A percentile compares a stretch with the other conserved stretches of the same genome.
Conservation (phyloP, 2,888 invertebrate genomes). For the Ferdinandea cuprea region DNA sequence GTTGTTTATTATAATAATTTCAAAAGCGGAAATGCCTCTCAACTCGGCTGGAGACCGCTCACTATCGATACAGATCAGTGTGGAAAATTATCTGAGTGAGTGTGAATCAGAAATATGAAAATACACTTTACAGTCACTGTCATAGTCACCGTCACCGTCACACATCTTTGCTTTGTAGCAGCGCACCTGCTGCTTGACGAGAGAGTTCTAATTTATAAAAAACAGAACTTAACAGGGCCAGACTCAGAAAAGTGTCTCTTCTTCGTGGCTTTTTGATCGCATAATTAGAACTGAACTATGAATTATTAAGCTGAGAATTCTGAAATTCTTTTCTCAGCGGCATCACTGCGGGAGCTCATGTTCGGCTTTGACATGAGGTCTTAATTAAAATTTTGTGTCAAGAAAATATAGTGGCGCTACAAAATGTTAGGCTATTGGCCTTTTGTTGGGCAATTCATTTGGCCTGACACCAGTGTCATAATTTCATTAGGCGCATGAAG, state of each 20-base stretch:
- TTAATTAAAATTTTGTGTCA: conserved; percentile 60
- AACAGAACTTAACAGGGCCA: not conserved
- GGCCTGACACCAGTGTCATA: conserved; percentile 54
- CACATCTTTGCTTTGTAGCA: not conserved
- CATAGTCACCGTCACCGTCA: conserved; percentile 9
- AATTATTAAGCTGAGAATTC: conserved; percentile 46
- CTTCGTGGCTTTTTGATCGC: conserved; percentile 36
- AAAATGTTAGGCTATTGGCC: conserved; percentile 29
- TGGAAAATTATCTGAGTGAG: conserved; percentile 28
- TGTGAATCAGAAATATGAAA: conserved; percentile 61
- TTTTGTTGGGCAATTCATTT: conserved; percentile 66
- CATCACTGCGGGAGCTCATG: conserved; percentile 51
- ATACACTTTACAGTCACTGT: conserved; percentile 41
- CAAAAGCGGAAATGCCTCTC: conserved; percentile 33
- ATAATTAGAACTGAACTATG: conserved; percentile 62
- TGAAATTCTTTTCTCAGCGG: conserved; percentile 42
- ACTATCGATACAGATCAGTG: conserved; percentile 62
- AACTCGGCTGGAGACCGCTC: conserved; percentile 29
- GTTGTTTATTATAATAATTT: not conserved
- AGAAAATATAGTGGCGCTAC: conserved; percentile 29
- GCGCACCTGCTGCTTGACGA: conserved; percentile 51
- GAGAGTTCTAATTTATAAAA: conserved; percentile 21
- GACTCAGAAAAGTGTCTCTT: conserved; percentile 19
- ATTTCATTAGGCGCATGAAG: conserved; percentile 7
- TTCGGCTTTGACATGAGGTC: conserved; percentile 55